These are phyloP conservation scores for Nycticryphes semicollaris DNA, from an alignment of 2,113 vertebrate genomes.

Conservation along the genomic window DNA sequence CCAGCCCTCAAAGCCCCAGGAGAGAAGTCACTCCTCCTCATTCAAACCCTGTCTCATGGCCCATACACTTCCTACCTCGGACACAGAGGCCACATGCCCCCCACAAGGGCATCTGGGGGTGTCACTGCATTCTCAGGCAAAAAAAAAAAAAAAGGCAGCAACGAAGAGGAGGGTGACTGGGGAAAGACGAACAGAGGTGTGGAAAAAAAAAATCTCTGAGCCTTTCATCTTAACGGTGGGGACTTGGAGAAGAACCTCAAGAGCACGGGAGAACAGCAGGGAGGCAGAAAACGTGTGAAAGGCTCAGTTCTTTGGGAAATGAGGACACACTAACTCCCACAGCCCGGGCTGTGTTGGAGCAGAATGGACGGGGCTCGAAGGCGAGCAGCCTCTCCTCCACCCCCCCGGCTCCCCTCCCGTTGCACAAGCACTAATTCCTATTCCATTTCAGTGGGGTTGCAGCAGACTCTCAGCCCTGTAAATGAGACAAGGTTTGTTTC, in stretches of 20 bases:
- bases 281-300: neutral
- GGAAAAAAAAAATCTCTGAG: neutral
- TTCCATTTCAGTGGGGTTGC: neutral
- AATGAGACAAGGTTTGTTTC: neutral
- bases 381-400: neutral
- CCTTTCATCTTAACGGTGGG: neutral
- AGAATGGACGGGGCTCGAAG: accelerated
- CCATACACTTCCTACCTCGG: neutral
- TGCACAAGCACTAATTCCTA: neutral
- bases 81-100: neutral
- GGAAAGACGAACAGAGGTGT: neutral
- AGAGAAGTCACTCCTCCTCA: no score
- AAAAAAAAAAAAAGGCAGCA: no score
- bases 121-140: neutral
- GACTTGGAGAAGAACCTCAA: neutral
- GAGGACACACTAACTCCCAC: accelerated
- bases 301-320: neutral
- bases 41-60: neutral
- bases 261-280: neutral
- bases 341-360: neutral
- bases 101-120: neutral
- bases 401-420: neutral
- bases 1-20: neutral
- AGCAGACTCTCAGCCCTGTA: neutral
- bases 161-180: neutral